Percentiles rank a stretch among this genome's conserved stretches.
Evolutionary conservation across 2,888 invertebrate species (phyloP).

Genomic region (Drosophila melanosoma): DNA sequence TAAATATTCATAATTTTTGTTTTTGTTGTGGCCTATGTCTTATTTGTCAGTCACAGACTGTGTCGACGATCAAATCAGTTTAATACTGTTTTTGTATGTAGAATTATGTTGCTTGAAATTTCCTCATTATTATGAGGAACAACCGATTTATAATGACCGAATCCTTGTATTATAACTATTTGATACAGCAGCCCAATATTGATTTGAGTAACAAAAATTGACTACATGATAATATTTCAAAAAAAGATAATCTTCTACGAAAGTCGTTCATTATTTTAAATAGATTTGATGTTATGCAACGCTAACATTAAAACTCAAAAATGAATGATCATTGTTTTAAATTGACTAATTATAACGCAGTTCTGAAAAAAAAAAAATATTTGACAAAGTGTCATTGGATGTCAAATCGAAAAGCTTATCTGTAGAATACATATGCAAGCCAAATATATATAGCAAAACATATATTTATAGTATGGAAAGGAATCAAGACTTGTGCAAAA

Average conservation of each 20-base stretch:
- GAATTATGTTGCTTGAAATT: not conserved
- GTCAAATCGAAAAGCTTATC: not conserved
- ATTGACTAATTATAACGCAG: not conserved
- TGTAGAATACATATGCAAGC: not conserved
- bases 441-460: not conserved
- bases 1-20: too few species aligned
- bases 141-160: not conserved
- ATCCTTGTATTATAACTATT: not conserved
- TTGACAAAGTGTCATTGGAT: not conserved
- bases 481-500: too few species aligned
- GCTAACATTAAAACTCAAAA: not conserved
- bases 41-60: not conserved
- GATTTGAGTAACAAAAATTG: not conserved
- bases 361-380: not conserved
- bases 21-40: not conserved
- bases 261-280: not conserved
- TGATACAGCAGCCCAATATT: not conserved
- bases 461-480: not conserved
- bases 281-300: not conserved
- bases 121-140: not conserved
- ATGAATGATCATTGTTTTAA: not conserved
- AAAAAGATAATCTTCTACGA: not conserved
- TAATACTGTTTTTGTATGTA: not conserved
- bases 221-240: not conserved
- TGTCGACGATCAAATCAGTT: not conserved